phyloP scores from a whole-genome alignment of 2,113 vertebrate species.

The Macrotus californicus region DNA sequence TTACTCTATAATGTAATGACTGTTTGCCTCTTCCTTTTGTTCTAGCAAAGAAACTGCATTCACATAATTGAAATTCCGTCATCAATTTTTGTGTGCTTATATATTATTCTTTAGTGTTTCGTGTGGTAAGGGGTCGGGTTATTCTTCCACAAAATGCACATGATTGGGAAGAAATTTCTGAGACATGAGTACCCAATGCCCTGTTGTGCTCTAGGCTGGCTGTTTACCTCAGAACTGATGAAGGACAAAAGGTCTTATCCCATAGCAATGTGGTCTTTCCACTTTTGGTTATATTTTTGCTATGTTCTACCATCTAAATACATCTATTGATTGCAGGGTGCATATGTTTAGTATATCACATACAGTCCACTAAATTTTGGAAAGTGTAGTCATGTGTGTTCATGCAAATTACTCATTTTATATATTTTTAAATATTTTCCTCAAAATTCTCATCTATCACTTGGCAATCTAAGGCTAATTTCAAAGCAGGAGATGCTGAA shows the following conservation, averaged over 20 bases:
- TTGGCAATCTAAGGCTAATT: slow-evolving; percentile 79
- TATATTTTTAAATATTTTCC: slow-evolving; percentile 42
- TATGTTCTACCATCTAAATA: slow-evolving; percentile 80
- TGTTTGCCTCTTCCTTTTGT: slow-evolving; percentile 26
- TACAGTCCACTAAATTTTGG: slow-evolving; percentile 77
- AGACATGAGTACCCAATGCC: slow-evolving; percentile 68
- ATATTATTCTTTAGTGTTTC: slow-evolving; percentile 50
- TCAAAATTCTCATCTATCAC: slow-evolving; percentile 71
- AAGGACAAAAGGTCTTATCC: slow-evolving; percentile 63
- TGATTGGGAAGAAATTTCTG: slow-evolving; percentile 70
- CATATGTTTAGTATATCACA: slow-evolving; percentile 79
- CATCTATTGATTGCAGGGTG: slow-evolving; percentile 76
- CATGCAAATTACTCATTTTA: slow-evolving; percentile 80
- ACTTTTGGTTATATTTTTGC: slow-evolving; percentile 68
- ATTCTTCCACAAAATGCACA: slow-evolving; percentile 48
- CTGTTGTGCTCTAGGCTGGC: slow-evolving; percentile 78
- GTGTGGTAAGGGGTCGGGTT: slow-evolving; percentile 38
- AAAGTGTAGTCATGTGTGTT: slow-evolving; percentile 75
- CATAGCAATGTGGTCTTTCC: slow-evolving; percentile 70
- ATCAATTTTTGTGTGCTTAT: slow-evolving; percentile 68
- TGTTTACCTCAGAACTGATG: slow-evolving; percentile 70
- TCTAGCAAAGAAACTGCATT: slow-evolving; percentile 11
- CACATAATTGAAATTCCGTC: slow-evolving; percentile 54
- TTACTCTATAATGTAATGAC: slow-evolving; percentile 33
- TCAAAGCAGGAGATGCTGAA: slow-evolving; percentile 74